A percentile compares a stretch with the other conserved stretches of the same genome.
These are phyloP conservation scores for Paramisgurnus dabryanus DNA, from an alignment of 2,113 vertebrate species.

Conservation along the genomic window DNA sequence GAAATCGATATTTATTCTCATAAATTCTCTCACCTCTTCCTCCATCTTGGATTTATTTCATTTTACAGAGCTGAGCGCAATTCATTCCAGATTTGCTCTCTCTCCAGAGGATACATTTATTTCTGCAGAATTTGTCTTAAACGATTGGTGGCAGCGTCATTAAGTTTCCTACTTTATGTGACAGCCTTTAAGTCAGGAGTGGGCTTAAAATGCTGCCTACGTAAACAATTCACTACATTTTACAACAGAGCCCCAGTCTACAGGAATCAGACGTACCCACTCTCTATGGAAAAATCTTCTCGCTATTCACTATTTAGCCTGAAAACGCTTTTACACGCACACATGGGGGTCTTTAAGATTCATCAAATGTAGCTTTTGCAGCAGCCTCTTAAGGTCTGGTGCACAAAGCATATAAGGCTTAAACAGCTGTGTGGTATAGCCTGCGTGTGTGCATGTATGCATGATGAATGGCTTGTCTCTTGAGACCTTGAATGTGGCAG, in stretches of 20 bases:
- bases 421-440: background rate
- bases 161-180: no score
- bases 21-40: background rate
- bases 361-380: background rate
- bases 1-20: no score
- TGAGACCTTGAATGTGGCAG: conserved; percentile 60
- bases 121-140: background rate
- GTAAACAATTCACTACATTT: no score
- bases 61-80: no score
- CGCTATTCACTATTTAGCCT: background rate
- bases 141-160: no score
- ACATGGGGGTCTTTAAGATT: background rate
- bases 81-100: no score
- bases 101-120: no score
- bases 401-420: conserved; percentile 21
- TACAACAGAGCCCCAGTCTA: no score
- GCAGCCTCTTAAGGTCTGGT: conserved; percentile 33
- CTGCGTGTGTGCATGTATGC: conserved; percentile 11
- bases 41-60: no score
- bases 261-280: background rate
- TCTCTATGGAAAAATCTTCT: background rate
- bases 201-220: background rate
- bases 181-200: no score
- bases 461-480: conserved; percentile 59
- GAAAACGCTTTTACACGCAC: background rate